Percentiles rank a stretch among this genome's conserved stretches.
Evolutionary conservation across 2,888 invertebrate genomes (phyloP).

Genomic region (Drosophila barbarae): DNA sequence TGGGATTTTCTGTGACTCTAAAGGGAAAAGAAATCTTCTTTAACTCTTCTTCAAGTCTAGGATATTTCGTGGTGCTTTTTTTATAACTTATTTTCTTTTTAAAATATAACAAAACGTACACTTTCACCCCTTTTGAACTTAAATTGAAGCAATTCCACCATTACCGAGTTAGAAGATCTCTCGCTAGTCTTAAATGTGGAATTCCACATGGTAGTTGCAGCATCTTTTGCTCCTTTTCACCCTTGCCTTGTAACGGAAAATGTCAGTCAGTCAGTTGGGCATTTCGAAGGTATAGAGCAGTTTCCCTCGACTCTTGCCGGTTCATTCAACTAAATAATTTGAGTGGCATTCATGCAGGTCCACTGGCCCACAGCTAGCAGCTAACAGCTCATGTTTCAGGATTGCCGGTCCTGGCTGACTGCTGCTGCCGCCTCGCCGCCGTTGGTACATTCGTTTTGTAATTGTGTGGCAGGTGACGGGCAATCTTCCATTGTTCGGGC

Average conservation of each 20-base stretch:
- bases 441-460: conserved; percentile 68
- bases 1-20: neutral
- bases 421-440: conserved; percentile 46
- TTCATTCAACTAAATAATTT: conserved; percentile 78
- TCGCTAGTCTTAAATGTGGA: conserved; percentile 14
- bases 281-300: conserved; percentile 28
- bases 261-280: conserved; percentile 53
- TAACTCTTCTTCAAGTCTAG: neutral
- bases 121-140: neutral
- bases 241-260: conserved; percentile 64
- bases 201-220: conserved; percentile 31
- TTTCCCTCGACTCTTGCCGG: conserved; percentile 73
- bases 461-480: conserved; percentile 80
- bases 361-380: conserved; percentile 46
- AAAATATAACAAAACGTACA: too few species aligned
- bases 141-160: too few species aligned
- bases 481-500: conserved; percentile 79
- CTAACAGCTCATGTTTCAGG: conserved; percentile 68
- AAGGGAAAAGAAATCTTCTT: neutral
- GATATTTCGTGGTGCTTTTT: neutral
- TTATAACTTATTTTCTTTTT: too few species aligned
- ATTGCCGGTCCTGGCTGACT: conserved; percentile 41
- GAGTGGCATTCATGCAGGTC: conserved; percentile 77
- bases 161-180: neutral
- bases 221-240: conserved; percentile 28